Percentiles rank a stretch among this genome's conserved stretches.
phyloP scores from a whole-genome alignment of 1,140 invertebrate genomes.

The Olivierus martensii region DNA sequence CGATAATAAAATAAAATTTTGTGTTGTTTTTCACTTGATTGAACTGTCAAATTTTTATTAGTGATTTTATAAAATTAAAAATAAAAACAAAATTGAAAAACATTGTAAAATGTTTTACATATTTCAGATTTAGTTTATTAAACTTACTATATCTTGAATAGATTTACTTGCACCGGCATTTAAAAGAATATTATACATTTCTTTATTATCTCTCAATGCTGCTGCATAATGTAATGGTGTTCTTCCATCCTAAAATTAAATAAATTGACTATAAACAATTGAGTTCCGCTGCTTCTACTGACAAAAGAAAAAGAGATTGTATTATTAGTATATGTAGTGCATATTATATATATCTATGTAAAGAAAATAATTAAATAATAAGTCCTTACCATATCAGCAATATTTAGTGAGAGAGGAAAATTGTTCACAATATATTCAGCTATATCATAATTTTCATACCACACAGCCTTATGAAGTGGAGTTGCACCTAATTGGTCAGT shows the following conservation, averaged over 20 bases:
- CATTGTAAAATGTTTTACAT: not conserved
- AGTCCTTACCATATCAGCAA: conserved; percentile 17
- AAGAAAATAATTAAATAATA: no score
- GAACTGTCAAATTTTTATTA: no score
- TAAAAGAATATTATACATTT: conserved; percentile 47
- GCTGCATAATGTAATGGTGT: conserved; percentile 68
- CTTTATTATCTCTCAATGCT: conserved; percentile 45
- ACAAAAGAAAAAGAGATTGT: no score
- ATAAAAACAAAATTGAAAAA: not conserved
- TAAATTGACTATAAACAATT: no score
- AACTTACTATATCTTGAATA: conserved; percentile 14
- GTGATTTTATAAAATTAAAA: no score
- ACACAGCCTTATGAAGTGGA: conserved; percentile 78
- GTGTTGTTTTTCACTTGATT: no score
- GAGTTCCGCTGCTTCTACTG: no score
- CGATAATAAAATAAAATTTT: no score
- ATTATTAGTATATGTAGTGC: no score
- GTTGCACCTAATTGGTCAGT: conserved; percentile 73
- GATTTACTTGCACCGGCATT: conserved; percentile 41
- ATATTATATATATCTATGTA: no score
- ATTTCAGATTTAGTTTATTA: not conserved
- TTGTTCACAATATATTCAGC: conserved; percentile 44
- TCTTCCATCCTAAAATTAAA: conserved; percentile 46
- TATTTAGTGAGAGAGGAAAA: conserved; percentile 17
- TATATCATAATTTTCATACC: conserved; percentile 74